These are phyloP conservation scores for Syrista parreyssii DNA, from an alignment of 2,888 invertebrate genomes.

Conservation along the genomic window DNA sequence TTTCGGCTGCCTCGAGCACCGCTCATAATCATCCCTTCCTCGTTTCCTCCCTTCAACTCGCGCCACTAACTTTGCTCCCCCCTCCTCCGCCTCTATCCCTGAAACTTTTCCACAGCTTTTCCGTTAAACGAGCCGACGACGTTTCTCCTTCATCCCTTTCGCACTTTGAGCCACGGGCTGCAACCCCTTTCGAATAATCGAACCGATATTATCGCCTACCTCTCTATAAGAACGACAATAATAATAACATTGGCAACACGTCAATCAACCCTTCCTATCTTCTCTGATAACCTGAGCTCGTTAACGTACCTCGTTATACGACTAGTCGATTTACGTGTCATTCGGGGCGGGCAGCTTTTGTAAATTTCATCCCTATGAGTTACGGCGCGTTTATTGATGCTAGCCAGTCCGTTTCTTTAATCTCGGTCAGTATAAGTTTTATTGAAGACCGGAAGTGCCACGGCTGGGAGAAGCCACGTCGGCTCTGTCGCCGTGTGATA, in stretches of 20 bases:
- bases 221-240: neutral
- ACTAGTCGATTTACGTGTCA: neutral
- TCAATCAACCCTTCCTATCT: neutral
- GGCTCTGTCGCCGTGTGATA: neutral
- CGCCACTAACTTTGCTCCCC: neutral
- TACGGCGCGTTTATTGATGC: neutral
- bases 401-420: neutral
- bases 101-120: neutral
- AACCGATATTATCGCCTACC: neutral
- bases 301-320: neutral
- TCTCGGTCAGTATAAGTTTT: neutral
- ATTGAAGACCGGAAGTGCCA: neutral
- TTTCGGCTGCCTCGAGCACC: neutral
- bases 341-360: neutral
- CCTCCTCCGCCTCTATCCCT: too few species aligned
- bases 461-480: neutral
- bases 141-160: neutral
- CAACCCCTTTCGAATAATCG: neutral
- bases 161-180: neutral
- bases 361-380: neutral
- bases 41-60: neutral
- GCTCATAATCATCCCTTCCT: neutral
- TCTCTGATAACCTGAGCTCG: neutral
- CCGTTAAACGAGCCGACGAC: neutral
- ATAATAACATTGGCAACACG: neutral